Conservation (phyloP, 2,113 vertebrate species). For the Hydropotes inermis region DNA sequence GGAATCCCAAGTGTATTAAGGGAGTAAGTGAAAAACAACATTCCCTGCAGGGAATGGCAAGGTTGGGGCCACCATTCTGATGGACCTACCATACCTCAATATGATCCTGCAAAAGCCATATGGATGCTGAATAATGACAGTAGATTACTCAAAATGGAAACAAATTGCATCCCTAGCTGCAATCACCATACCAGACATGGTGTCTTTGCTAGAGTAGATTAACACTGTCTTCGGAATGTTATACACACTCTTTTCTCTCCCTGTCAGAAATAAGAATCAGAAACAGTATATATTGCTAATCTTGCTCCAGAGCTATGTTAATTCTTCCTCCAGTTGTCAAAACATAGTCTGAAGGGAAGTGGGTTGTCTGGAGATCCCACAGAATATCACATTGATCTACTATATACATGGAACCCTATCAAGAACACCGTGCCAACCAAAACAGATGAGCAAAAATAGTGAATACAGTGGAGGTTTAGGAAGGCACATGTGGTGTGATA, state of each 20-base stretch:
- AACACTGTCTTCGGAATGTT: not conserved
- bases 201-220: not conserved
- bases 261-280: not conserved
- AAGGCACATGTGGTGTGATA: not conserved
- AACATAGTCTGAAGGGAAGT: not conserved
- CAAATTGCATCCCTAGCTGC: not conserved
- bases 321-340: not conserved
- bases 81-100: not conserved
- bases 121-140: not conserved
- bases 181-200: not conserved
- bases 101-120: not conserved
- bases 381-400: not conserved
- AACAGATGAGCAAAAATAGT: not conserved
- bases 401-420: not conserved
- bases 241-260: not conserved
- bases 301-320: not conserved
- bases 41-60: not conserved
- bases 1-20: not conserved
- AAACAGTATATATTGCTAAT: not conserved
- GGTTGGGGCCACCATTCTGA: not conserved
- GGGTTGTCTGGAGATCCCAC: not conserved
- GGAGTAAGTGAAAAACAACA: not conserved
- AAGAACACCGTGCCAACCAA: not conserved
- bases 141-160: not conserved
- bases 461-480: not conserved